phyloP scores from a whole-genome alignment of 2,797 vertebrate species.

The Parambassis ranga region DNA sequence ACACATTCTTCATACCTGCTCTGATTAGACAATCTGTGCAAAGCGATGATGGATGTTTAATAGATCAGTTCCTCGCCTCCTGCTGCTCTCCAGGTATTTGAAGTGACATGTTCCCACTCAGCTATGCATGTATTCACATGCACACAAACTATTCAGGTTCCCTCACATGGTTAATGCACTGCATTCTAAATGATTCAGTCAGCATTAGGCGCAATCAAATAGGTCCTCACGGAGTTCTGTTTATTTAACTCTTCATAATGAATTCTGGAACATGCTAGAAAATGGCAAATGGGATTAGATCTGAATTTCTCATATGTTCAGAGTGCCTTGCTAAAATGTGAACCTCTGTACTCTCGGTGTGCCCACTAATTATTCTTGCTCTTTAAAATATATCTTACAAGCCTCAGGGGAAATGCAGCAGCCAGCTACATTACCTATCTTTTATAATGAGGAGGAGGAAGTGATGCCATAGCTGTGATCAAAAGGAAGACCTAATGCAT shows the following conservation, averaged over 20 bases:
- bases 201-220: slow-evolving; percentile 39
- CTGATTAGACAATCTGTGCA: no score
- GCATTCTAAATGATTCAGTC: slow-evolving; percentile 60
- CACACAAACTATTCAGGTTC: slow-evolving; percentile 15
- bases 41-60: slow-evolving; percentile 7
- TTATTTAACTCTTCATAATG: slow-evolving; percentile 15
- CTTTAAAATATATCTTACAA: neutral
- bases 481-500: slow-evolving; percentile 10
- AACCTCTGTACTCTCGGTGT: neutral
- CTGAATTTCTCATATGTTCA: neutral
- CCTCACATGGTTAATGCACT: slow-evolving; percentile 33
- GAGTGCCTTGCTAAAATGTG: neutral
- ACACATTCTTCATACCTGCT: no score
- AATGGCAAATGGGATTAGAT: slow-evolving; percentile 18
- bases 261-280: neutral
- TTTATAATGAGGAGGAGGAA: slow-evolving; percentile 28
- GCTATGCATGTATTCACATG: slow-evolving; percentile 2
- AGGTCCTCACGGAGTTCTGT: slow-evolving; percentile 12
- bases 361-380: neutral
- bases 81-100: slow-evolving; percentile 19
- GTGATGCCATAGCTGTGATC: slow-evolving; percentile 4
- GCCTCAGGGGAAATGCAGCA: neutral
- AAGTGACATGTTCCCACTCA: slow-evolving; percentile 21
- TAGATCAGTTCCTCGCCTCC: slow-evolving; percentile 15
- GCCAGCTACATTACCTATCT: slow-evolving; percentile 10